Evolutionary conservation across 2,113 vertebrate genomes (phyloP).

Genomic region (Chaenocephalus aceratus): DNA sequence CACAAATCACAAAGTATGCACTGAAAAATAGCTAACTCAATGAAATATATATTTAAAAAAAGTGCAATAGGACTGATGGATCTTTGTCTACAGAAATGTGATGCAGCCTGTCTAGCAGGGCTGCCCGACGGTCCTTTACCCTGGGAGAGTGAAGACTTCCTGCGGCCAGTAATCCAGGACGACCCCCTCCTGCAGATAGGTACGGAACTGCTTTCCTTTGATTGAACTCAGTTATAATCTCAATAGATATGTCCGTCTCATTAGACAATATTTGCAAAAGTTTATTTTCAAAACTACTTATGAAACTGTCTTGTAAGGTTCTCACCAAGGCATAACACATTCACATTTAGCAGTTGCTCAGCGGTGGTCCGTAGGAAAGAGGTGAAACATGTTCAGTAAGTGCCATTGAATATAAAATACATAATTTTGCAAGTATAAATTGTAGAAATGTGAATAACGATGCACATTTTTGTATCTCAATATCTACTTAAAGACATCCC

Average conservation of each 20-base stretch:
- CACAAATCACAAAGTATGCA: background rate
- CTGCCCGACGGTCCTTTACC: constrained; percentile 81
- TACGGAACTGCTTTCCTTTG: constrained; percentile 60
- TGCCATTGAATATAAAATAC: no score
- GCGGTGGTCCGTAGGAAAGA: background rate
- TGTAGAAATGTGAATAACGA: no score
- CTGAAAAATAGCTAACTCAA: background rate
- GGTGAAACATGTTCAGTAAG: no score
- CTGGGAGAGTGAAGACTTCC: constrained; percentile 92
- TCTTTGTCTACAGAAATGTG: constrained; percentile 85
- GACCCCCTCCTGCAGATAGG: constrained; percentile 94
- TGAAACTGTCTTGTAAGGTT: no score
- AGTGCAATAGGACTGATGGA: background rate
- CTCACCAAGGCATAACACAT: no score
- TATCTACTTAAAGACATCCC: no score
- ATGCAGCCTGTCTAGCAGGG: constrained; percentile 80
- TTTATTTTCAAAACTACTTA: background rate
- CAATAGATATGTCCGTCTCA: background rate
- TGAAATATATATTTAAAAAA: background rate
- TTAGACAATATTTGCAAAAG: background rate
- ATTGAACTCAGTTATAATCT: background rate
- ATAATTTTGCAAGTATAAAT: no score
- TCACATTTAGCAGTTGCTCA: background rate
- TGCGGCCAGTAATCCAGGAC: constrained; percentile 90
- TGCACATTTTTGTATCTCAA: no score